Percentiles rank a stretch among this genome's conserved stretches.
Evolutionary conservation across 2,888 invertebrate genomes (phyloP).

Genomic region (Andrena chrysosceles): DNA sequence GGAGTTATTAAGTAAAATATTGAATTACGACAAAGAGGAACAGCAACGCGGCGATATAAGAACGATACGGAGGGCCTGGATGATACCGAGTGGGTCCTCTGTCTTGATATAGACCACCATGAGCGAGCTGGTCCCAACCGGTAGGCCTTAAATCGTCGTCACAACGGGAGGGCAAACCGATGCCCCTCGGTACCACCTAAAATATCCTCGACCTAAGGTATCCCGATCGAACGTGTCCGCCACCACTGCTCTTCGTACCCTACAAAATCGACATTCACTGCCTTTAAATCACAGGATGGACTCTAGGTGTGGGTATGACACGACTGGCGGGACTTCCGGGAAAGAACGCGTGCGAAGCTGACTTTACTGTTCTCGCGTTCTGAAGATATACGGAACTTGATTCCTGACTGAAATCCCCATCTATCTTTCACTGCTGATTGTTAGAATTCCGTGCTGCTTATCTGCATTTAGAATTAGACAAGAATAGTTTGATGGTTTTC

Average conservation of each 20-base stretch:
- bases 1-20: conserved; percentile 56
- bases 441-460: too few species aligned
- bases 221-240: conserved; percentile 75
- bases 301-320: conserved; percentile 48
- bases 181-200: conserved; percentile 77
- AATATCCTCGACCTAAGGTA: conserved; percentile 77
- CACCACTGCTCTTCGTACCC: conserved; percentile 44
- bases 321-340: conserved; percentile 50
- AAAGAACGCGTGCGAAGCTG: not conserved
- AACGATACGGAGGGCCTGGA: conserved; percentile 59
- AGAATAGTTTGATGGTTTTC: not conserved
- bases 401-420: not conserved
- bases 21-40: conserved; percentile 53
- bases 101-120: conserved; percentile 80
- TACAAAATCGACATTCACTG: conserved; percentile 61
- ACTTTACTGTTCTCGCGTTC: not conserved
- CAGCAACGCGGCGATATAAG: conserved; percentile 52
- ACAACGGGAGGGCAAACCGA: conserved; percentile 80
- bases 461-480: not conserved
- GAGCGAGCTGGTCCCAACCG: conserved; percentile 76
- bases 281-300: conserved; percentile 52
- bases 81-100: conserved; percentile 76
- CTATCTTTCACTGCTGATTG: not conserved
- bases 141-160: conserved; percentile 83
- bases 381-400: not conserved